These are phyloP conservation scores for Lydus trimaculatus DNA, from an alignment of 2,888 invertebrate genomes.

Conservation along the genomic window DNA sequence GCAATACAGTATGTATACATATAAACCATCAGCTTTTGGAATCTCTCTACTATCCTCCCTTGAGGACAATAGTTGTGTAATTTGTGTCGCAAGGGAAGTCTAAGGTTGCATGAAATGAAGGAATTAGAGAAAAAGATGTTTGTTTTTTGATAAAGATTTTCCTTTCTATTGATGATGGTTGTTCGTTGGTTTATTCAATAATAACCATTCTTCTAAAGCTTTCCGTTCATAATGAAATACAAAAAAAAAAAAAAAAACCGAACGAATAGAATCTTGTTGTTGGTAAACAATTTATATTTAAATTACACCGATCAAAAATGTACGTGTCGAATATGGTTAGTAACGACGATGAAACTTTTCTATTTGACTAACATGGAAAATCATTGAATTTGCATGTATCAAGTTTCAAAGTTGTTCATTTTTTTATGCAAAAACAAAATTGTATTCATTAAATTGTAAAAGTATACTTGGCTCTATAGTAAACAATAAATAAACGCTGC, in stretches of 20 bases:
- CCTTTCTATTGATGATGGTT: conserved; percentile 21
- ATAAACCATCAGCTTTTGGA: conserved; percentile 19
- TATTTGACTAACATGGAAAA: background rate
- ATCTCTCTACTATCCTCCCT: conserved; percentile 41
- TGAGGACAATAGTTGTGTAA: conserved; percentile 45
- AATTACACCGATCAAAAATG: conserved; percentile 6
- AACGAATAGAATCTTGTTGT: conserved; percentile 2
- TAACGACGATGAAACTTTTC: background rate
- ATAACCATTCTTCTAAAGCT: conserved; percentile 17
- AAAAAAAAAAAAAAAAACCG: background rate
- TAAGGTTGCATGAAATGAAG: conserved; percentile 49
- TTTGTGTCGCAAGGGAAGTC: conserved; percentile 47
- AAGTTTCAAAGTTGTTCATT: background rate
- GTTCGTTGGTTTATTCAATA: conserved; percentile 11
- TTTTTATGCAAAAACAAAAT: background rate
- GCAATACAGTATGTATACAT: no score
- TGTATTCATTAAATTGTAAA: background rate
- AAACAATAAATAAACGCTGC: no score
- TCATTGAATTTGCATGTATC: background rate
- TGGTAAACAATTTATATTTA: background rate
- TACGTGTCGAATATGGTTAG: background rate
- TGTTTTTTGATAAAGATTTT: conserved; percentile 47
- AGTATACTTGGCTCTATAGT: background rate
- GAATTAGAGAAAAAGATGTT: conserved; percentile 48
- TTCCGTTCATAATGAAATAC: conserved; percentile 12